Evolutionary conservation across 1,140 invertebrate genomes (phyloP), one percentile per base, ranked within the genome.

Genomic region (Stegodyphus mimosarum): DNA sequence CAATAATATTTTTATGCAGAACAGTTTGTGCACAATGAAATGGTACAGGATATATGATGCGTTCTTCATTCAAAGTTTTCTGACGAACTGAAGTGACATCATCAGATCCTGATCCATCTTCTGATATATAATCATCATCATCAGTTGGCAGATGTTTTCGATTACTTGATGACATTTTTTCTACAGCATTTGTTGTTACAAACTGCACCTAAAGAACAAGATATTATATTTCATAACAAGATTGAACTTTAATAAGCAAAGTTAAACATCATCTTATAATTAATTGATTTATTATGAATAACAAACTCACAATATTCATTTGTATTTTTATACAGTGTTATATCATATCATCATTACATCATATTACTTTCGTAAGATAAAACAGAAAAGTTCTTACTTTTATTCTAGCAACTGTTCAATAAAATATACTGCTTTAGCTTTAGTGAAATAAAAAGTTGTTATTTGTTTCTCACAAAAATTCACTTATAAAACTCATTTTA

Each of bases 61-160:
- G 33, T 17, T 86, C 67, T 64, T 78, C 83, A 7, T 70, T 18
- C 17, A 18, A 13, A 15, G 50, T 51, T 7, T 76, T 84, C 18
- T 70, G 17, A 17, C 17, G 64, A 0, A 9, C 64, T 7, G 74
- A 64, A 33, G 83, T 64, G 7, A 86, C 33, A 52, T 53, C 70
- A 73, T 86, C 83, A 15, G 83, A 86, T 2, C 83, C 83, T 6
- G 83, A 86, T 9, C 83, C 83, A 86, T 86, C 74, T 66, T 86
- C 83, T n/a, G 83, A 78, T 17, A 78, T 78, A 18, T 78, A 78
- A 17, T 86, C 83, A 66, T 86, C 83, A 86, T 86, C 83, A 73
- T 86, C 83, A 5, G 70, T 73, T 48, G 81, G 81, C 9, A 84
- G 63, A 18, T 69, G 73, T 48, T 84, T 84, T 49, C 17, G 18